Conservation (phyloP, 2,888 invertebrate species). For the Oligia strigilis region DNA sequence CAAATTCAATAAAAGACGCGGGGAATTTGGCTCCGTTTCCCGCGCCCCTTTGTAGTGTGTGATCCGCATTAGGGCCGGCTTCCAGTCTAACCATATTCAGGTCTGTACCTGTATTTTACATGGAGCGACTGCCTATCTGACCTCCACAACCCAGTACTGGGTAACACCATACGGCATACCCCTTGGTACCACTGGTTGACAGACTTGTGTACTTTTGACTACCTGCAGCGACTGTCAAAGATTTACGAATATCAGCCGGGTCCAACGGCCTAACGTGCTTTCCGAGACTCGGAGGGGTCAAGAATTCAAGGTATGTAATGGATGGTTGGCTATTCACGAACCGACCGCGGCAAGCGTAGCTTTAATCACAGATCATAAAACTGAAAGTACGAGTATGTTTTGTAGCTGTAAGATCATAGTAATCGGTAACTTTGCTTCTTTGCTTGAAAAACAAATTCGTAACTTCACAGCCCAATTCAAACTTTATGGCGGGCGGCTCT, state of each 20-base stretch:
- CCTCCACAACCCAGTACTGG: not conserved
- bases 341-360: not conserved
- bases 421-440: slow-evolving; percentile 7
- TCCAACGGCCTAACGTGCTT: not conserved
- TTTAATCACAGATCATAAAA: not conserved
- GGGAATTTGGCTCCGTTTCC: too few species aligned
- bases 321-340: too few species aligned
- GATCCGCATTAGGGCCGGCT: too few species aligned
- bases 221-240: not conserved
- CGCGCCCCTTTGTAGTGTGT: too few species aligned
- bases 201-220: not conserved
- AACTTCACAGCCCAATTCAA: not conserved
- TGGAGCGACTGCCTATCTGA: not conserved
- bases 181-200: not conserved
- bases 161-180: not conserved
- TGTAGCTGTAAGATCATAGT: not conserved
- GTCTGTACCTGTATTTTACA: not conserved
- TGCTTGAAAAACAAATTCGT: slow-evolving; percentile 13
- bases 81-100: not conserved
- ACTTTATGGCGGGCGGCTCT: too few species aligned
- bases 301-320: not conserved
- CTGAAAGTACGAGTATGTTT: not conserved
- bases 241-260: not conserved
- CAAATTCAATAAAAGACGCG: too few species aligned
- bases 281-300: not conserved